A percentile compares a stretch with the other conserved stretches of the same genome.
Evolutionary conservation across 2,797 vertebrate genomes (phyloP).

Genomic region (Microctenopoma lineatum): DNA sequence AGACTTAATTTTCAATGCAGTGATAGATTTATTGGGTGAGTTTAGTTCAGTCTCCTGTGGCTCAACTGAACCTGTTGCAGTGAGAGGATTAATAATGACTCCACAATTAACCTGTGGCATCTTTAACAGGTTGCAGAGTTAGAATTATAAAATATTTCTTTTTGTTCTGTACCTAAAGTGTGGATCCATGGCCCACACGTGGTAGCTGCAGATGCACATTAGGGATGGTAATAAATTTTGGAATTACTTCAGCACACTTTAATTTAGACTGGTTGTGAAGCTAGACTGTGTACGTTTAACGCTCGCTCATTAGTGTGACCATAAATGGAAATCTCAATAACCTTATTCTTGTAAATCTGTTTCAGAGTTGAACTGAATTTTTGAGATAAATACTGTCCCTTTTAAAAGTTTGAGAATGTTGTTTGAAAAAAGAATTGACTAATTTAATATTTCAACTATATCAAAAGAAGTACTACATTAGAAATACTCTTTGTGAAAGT

Average conservation of each 20-base stretch:
- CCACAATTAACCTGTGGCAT: constrained; percentile 67
- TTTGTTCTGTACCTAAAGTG: constrained; percentile 29
- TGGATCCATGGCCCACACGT: constrained; percentile 4
- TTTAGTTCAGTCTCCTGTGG: constrained; percentile 40
- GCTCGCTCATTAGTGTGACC: constrained; percentile 7
- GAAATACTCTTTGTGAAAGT: constrained; percentile 12
- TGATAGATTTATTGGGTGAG: constrained; percentile 34
- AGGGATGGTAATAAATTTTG: constrained; percentile 14
- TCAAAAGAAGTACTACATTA: constrained; percentile 16
- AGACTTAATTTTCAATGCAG: constrained; percentile 14
- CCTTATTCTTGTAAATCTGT: constrained; percentile 13
- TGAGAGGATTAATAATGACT: constrained; percentile 60
- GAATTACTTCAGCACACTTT: constrained; percentile 14
- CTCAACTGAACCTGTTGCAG: constrained; percentile 72
- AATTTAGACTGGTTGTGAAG: constrained; percentile 32
- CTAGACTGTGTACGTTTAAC: constrained; percentile 33
- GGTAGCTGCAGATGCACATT: constrained; percentile 26
- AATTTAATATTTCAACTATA: constrained; percentile 11
- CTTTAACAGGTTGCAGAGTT: constrained; percentile 50
- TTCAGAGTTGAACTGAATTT: constrained; percentile 5
- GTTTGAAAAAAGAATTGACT: constrained; percentile 14
- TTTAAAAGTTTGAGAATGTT: constrained; percentile 5
- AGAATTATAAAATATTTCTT: constrained; percentile 26
- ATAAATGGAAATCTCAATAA: constrained; percentile 15
- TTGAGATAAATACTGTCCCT: constrained; percentile 13